Evolutionary conservation across 2,888 invertebrate genomes (phyloP), one percentile per base, ranked within the genome.

Genomic region (Acleris emargana): DNA sequence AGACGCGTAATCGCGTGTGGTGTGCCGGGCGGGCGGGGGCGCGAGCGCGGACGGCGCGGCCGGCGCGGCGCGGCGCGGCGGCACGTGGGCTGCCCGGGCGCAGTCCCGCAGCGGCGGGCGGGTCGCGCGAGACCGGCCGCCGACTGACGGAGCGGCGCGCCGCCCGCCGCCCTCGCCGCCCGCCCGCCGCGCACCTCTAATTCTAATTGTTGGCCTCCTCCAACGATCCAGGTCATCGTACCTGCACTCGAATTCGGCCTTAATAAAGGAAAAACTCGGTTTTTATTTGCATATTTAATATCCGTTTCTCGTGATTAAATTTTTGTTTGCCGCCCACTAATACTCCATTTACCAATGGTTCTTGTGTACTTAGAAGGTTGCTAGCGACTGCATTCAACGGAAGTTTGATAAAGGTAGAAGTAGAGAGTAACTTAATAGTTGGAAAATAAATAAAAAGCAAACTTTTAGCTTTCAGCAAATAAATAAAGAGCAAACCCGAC

Each of bases 131-230:
- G 72, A 71, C 71, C 80, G 78, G 74, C 73, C 79, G 78, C 78
- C 81, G 79, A 79, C 81, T 79, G 79, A 72, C 79, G 81, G 16
- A n/a, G n/a, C 43, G 43, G 81, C 25, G 75, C 72, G 73, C 72
- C 73, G 70, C 72, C 69, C 68, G 72, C 67, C 64, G 55, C 50
- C 20, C 52, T 47, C 49, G 58, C 77, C 78, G 74, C 73, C 77
- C 79, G 70, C 77, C 77, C 83, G 11, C 28, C 32, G 76, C 79
- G 67, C 81, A 80, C 83, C 82, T 83, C 81, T 83, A 83, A 83
- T 86, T 88, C 84, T 87, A 88, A 90, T 88, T 90, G 88, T 84
- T 89, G 81, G 79, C 86, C 83, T 87, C 87, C 86, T 87, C 81
- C 80, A 76, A 80, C 84, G 76, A 89, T 87, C 76, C 89, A 88